Evolutionary conservation across 2,888 invertebrate species (phyloP), one percentile per base, ranked within the genome.

Genomic region (Tipula confusa): DNA sequence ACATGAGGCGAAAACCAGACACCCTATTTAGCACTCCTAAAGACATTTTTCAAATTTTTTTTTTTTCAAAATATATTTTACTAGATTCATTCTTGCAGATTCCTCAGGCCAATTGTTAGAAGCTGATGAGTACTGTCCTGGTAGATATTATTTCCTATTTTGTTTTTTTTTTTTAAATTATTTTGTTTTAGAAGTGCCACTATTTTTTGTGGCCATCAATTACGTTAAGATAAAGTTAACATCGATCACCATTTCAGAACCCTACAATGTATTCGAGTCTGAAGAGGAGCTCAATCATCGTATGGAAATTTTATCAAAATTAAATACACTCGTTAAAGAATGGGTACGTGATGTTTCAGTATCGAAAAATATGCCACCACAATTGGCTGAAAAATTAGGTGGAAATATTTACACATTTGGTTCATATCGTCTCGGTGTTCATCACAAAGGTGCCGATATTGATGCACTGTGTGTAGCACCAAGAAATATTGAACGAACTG

Each of bases 331-430:
- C 82, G 98, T 98, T 11, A 95, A 97, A 86, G 93, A 95, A 87
- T 99, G 99, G 99, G 98, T 99, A 85, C 92, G 93, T 86, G 96
- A 97, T 86, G 94, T 97, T 82, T 97, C 98, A 80, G 90, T 96
- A 84, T 92, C 94, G 85, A 95, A 96, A 90, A 98, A 98, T 89
- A 96, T 99, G 94, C 98, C 99, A 5, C 94, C 94, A 84, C 95
- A 93, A 86, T 94, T 97, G 0, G 96, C 97, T 0, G 97, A 97
- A 84, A 94, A 94, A 86, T 95, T 98, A 84, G 98, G 99, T 28
- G 99, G 99, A 2, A 98, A 98, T 91, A 97, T 99, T 85, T 99
- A 97, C 88, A 99, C 99, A n/a, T 99, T 99, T 90, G 99, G 99
- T 81, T 99, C 99, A 84, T 99, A 99, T 89, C 92, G 97, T 86